These are phyloP conservation scores for Lumbricus terrestris DNA, from an alignment of 2,888 invertebrate genomes.

Conservation along the genomic window DNA sequence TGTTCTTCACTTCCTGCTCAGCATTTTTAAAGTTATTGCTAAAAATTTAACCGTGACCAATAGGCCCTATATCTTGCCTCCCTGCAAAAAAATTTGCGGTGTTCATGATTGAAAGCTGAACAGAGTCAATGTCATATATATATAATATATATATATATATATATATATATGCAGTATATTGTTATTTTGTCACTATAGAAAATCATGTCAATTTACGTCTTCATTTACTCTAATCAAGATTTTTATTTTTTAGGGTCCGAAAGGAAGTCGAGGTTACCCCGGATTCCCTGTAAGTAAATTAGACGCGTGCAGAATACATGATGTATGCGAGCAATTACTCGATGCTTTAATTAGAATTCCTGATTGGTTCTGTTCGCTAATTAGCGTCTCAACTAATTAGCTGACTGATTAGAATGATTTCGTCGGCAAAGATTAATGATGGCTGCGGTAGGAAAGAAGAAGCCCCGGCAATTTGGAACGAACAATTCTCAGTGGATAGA, in stretches of 20 bases:
- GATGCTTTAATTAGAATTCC: background rate
- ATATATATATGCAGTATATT: no score
- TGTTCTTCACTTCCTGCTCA: no score
- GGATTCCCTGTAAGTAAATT: conserved; percentile 8
- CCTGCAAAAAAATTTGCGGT: no score
- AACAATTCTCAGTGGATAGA: no score
- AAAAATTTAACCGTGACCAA: no score
- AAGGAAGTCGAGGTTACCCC: conserved; percentile 6
- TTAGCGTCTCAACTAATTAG: background rate
- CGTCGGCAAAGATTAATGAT: background rate
- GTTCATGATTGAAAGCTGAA: no score
- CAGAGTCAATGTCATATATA: no score
- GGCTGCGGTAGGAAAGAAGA: background rate
- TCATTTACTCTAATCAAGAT: background rate
- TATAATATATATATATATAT: no score
- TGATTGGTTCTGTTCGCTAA: background rate
- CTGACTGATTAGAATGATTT: background rate
- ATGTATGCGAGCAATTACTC: background rate
- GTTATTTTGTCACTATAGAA: background rate
- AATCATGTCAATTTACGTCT: background rate
- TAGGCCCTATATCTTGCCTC: no score
- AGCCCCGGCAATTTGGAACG: no score
- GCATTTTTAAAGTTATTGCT: no score
- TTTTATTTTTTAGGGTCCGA: background rate
- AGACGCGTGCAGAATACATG: background rate